These are phyloP conservation scores for Scomber colias DNA, from an alignment of 2,113 vertebrate species.

Conservation along the genomic window DNA sequence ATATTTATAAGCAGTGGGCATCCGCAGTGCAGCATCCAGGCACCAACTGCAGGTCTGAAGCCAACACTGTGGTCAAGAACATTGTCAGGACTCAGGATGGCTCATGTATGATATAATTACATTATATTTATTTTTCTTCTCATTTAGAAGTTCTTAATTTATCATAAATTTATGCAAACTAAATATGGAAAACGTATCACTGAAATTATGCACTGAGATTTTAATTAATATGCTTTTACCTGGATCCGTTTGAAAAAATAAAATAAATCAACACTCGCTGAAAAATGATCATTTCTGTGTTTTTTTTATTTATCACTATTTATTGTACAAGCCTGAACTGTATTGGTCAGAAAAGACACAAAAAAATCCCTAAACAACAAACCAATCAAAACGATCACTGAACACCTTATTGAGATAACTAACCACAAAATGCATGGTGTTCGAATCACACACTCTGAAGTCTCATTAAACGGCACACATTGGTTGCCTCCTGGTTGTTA, in stretches of 20 bases:
- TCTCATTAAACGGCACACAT: constrained; percentile 68
- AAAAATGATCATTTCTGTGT: constrained; percentile 67
- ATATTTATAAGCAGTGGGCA: constrained; percentile 58
- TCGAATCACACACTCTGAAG: constrained; percentile 72
- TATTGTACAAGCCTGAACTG: constrained; percentile 79
- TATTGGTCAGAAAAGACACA: constrained; percentile 81
- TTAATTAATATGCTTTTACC: constrained; percentile 32
- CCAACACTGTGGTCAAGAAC: constrained; percentile 33
- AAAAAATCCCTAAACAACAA: constrained; percentile 80
- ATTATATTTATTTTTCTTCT: neutral
- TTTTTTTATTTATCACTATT: constrained; percentile 79
- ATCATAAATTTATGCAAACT: constrained; percentile 27
- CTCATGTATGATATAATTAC: neutral
- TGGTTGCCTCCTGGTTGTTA: constrained; percentile 59
- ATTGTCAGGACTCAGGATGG: neutral
- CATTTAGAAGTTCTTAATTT: constrained; percentile 11
- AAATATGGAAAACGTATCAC: neutral
- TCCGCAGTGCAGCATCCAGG: constrained; percentile 60
- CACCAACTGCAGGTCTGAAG: constrained; percentile 36
- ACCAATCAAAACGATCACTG: constrained; percentile 79
- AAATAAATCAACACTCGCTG: constrained; percentile 74
- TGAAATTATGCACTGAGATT: constrained; percentile 24
- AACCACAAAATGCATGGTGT: constrained; percentile 80
- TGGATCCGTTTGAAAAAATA: constrained; percentile 35
- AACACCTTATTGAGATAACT: constrained; percentile 78